Conservation (phyloP, 2,888 invertebrate species). For the Drosophila crucigera region DNA sequence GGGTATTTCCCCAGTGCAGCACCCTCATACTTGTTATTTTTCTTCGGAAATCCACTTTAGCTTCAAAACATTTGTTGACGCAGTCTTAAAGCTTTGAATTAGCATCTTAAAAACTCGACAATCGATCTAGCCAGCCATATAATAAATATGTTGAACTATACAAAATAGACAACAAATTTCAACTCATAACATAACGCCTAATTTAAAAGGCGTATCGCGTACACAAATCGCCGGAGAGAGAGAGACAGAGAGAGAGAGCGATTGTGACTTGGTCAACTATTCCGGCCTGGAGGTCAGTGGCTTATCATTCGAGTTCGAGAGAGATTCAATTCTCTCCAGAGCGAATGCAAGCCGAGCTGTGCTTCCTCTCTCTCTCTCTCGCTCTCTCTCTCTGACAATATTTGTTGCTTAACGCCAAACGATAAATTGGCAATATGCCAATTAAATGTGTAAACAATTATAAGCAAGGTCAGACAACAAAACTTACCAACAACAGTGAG, state of each 20-base stretch:
- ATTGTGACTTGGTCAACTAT: constrained; percentile 15
- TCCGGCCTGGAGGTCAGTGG: constrained; percentile 68
- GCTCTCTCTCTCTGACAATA: constrained; percentile 5
- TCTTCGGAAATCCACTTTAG: not conserved
- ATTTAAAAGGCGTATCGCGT: constrained; percentile 55
- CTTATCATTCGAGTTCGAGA: constrained; percentile 59
- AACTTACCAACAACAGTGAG: constrained; percentile 46
- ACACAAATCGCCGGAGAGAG: constrained; percentile 12
- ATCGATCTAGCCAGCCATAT: not conserved
- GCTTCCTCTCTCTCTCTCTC: not conserved
- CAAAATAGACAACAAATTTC: constrained; percentile 30
- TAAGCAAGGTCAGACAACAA: constrained; percentile 1
- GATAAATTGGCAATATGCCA: not conserved
- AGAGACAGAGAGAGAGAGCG: constrained; percentile 18
- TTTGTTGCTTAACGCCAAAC: constrained; percentile 5
- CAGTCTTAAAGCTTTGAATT: constrained; percentile 11
- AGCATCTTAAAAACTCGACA: constrained; percentile 6
- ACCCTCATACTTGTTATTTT: not conserved
- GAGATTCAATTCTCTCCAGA: constrained; percentile 18
- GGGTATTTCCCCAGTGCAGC: not conserved
- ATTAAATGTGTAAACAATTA: constrained; percentile 21
- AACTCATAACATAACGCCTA: constrained; percentile 28
- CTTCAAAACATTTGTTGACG: constrained; percentile 9
- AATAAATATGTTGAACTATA: not conserved
- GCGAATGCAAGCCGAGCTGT: not conserved